Conservation (phyloP, 2,888 invertebrate genomes). For the Ypsolopha scabrella region DNA sequence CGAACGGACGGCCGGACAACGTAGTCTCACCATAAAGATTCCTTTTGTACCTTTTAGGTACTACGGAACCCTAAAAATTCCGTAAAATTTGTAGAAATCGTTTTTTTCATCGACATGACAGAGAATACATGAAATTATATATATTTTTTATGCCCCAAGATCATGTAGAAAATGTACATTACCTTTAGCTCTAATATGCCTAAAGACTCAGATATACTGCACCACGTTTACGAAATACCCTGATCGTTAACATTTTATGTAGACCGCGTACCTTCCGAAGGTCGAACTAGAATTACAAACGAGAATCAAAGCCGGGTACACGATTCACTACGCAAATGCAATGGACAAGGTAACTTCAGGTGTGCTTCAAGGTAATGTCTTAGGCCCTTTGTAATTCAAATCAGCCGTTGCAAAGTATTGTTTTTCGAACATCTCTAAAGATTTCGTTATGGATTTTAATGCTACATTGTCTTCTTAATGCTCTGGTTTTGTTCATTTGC, state of each 20-base stretch:
- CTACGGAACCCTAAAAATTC: too few relatives aligned
- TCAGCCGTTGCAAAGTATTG: conserved; percentile 20
- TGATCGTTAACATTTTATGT: conserved; percentile 10
- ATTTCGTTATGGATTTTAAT: background rate
- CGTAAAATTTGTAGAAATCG: too few relatives aligned
- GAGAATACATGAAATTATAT: too few relatives aligned
- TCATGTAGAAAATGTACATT: too few relatives aligned
- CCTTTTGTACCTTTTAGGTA: too few relatives aligned
- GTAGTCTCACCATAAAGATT: too few relatives aligned
- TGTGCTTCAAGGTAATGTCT: conserved; percentile 26
- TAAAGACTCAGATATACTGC: background rate
- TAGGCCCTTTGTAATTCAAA: conserved; percentile 41
- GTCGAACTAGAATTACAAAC: conserved; percentile 6
- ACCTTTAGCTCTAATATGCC: conserved; percentile 1
- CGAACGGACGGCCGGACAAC: too few relatives aligned
- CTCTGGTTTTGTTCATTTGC: too few relatives aligned
- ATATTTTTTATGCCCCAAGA: too few relatives aligned
- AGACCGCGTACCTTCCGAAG: conserved; percentile 10
- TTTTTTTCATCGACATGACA: too few relatives aligned
- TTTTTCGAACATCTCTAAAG: conserved; percentile 5
- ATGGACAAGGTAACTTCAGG: conserved; percentile 7
- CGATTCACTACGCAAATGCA: background rate
- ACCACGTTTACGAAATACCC: background rate
- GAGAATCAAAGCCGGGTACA: background rate
- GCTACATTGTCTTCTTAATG: too few relatives aligned